Conservation (phyloP, 2,113 vertebrate species). For the Sisor rabdophorus region DNA sequence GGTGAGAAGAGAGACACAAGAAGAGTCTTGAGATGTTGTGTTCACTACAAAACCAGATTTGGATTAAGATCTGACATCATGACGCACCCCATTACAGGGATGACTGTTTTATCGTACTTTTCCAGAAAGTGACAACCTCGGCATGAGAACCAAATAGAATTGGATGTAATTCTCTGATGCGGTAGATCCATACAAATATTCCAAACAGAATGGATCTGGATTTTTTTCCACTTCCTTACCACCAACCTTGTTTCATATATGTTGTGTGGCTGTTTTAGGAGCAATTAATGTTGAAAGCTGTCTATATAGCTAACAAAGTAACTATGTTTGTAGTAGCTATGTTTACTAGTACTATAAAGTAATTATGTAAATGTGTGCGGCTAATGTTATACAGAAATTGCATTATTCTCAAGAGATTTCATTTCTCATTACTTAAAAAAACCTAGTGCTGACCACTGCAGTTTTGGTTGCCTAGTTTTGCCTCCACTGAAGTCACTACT, state of each 20-base stretch:
- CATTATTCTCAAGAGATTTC: not conserved
- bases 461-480: not conserved
- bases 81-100: not conserved
- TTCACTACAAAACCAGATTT: constrained; percentile 23
- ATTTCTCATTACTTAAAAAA: not conserved
- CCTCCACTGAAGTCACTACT: not conserved
- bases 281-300: not conserved
- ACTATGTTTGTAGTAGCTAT: no score
- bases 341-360: no score
- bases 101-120: not conserved
- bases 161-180: not conserved
- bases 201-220: not conserved
- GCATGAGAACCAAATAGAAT: not conserved
- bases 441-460: not conserved
- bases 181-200: not conserved
- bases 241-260: not conserved
- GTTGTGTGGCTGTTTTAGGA: not conserved
- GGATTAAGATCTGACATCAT: not conserved
- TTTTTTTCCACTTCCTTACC: not conserved
- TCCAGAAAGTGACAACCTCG: not conserved
- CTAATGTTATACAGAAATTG: not conserved
- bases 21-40: constrained; percentile 11
- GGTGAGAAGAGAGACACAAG: constrained; percentile 10
- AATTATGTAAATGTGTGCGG: not conserved
- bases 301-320: not conserved